Evolutionary conservation across 2,113 vertebrate species (phyloP), one percentile per base, ranked within the genome.

Genomic region (Silurus meridionalis): DNA sequence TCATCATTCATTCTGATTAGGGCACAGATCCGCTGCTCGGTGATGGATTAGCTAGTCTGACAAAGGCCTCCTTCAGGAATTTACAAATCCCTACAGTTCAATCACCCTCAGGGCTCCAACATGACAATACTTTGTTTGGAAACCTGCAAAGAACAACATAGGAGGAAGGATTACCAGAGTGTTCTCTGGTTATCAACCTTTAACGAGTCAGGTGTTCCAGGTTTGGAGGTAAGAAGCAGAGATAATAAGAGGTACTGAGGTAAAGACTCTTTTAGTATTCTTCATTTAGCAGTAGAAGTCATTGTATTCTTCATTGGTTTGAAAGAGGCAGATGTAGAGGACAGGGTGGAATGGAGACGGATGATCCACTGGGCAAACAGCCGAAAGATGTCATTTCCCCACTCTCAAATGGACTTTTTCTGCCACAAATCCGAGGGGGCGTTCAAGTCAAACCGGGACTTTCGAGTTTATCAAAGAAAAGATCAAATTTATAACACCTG

Each of bases 1-100:
- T 83, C 87, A 89, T 90, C 88, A 84, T 83, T 90, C 88, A 87
- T 88, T 88, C 87, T 74, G 89, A 91, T 89, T 87, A 86, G 85
- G 87, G 80, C 80, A 74, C 83, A 81, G 87, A 88, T 88, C 86
- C 52, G 66, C 80, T 72, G 69, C 28, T 83, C 64, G 2, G 83
- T 91, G 91, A 91, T 90, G 88, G 88, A 91, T 90, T 88, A 87
- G 84, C 55, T 19, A 52, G 84, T 74, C 87, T 84, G 82, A 77
- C 67, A 67, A 79, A 89, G 81, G 78, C 79, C 81, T 88, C 87
- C 86, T 84, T 80, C 71, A 85, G 85, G 88, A 88, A 90, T 87
- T 87, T 75, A 85, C 75, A 89, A 89, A 69, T 60, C 84, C 74
- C 83, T 67, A 63, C 61, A 78, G 52, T 88, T 90, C 88, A 88